Conservation (phyloP, 2,888 invertebrate genomes). For the Smittia aterrima region DNA sequence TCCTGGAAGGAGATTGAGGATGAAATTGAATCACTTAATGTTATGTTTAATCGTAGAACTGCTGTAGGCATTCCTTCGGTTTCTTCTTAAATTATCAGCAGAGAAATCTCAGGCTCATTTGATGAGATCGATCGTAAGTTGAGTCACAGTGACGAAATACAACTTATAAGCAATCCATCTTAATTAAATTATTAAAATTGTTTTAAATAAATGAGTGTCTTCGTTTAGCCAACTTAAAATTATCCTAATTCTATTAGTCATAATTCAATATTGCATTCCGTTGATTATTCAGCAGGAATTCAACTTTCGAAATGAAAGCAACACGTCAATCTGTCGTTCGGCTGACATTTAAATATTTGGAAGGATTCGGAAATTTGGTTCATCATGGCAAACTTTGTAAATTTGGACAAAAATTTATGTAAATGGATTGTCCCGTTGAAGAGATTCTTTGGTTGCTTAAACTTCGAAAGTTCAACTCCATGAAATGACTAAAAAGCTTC, state of each 20-base stretch:
- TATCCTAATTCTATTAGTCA: neutral
- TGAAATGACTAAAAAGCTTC: conserved; percentile 6
- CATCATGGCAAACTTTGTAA: neutral
- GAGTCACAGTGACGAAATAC: no score
- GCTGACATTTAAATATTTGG: neutral
- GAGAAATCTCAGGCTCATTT: no score
- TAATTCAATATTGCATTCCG: neutral
- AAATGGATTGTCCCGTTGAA: neutral
- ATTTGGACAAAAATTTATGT: neutral
- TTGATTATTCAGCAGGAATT: neutral
- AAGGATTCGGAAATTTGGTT: neutral
- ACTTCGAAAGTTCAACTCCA: neutral
- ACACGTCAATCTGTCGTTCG: neutral
- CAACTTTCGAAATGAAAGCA: neutral
- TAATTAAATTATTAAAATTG: no score
- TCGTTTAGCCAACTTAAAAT: no score
- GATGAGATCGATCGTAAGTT: no score
- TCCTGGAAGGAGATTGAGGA: no score
- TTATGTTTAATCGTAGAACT: no score
- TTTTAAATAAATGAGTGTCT: no score
- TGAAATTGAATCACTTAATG: no score
- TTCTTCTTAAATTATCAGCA: no score
- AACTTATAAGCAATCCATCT: no score
- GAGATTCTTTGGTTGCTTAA: neutral
- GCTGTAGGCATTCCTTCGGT: no score